Base-by-base conservation (phyloP, 2,888 invertebrate species). In the Carabus problematicus region DNA sequence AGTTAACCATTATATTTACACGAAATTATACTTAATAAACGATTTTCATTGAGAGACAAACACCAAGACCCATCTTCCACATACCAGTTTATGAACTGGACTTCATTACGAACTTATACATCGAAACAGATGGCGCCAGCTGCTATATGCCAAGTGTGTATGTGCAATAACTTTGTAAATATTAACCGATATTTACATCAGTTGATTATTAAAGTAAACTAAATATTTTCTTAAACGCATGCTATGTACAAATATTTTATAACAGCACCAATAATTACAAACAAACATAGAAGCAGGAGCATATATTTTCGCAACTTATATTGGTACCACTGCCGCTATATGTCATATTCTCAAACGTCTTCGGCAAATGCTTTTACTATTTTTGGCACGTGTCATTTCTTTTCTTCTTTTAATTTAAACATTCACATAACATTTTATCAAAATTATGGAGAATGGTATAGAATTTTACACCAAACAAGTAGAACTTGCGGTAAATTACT, bases 401-500 rank as follows among this genome's bases (percentile, higher is more conserved):
- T 14, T 52, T 52, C 52, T 56, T 56, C 12, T 29, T 29, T 56
- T 29, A 56, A 56, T 40, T 29, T 56, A 56, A 56, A 14, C n/a
- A 47, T 55, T 64, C 41, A 40, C 40, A 41, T 56, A 45, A 39
- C 40, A 54, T 63, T 56, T 62, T 62, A 41, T 61, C 61, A 54
- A 29, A 12, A 56, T 52, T 61, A 63, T 66, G 61, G 66, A 62
- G 8, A 63, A 62, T 55, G 54, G 43, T 56, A 43, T 72, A 54
- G 47, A 55, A 16, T 16, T 68, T 42, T 67, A 71, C 45, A 56
- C 52, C 14, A 66, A 71, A 14, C 71, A 71, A 64, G 70, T 70
- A 2, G 71, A 73, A 11, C 18, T 40, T 45, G 73, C 74, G 16
- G 74, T 74, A 73, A 64, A 69, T 29, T 3, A 29, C 6, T 3